Evolutionary conservation across 2,113 vertebrate species (phyloP), one percentile per base, ranked within the genome.

Genomic region (Chloropsis hardwickii): DNA sequence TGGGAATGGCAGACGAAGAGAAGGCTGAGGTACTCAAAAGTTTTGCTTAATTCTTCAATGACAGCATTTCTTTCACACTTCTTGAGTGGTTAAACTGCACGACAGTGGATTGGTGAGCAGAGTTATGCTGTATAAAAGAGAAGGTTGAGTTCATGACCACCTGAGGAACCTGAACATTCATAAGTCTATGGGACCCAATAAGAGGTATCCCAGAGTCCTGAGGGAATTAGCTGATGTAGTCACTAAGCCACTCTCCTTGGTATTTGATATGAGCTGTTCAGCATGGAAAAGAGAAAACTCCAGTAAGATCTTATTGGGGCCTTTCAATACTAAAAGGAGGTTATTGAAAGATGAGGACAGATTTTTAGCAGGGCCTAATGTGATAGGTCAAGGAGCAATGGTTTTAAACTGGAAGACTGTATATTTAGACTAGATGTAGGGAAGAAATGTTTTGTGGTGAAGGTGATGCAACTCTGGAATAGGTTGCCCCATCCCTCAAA

Each of bases 21-120:
- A 78, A 69, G 29, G 9, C 17, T n/a, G 35, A 64, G 10, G 5
- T 45, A 37, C 24, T 35, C 24, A 40, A 37, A 9, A 42, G 17
- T 9, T 8, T 60, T 47, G 10, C 6, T 16, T 25, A n/a, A 40
- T 6, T 62, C 33, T 71, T 76, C 70, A 35, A 6, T 17, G 9
- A 7, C 9, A 81, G 12, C 2, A 10, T 67, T 14, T 74, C n/a
- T 72, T 88, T 35, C 22, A 50, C 19, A n/a, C 2, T 18, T 54
- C 48, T 67, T 0, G 0, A 50, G 9, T 28, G 14, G 15, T 10
- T 28, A 11, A 33, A 40, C 19, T 4, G 1, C 28, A 74, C 33
- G 50, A 17, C 2, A 31, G 37, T 2, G 27, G 10, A 64, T 9
- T 5, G 6, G 13, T 13, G 6, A 72, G 33, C 4, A 39, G 64